Conservation (phyloP, 2,888 invertebrate genomes). For the Opisthograptis luteolata region DNA sequence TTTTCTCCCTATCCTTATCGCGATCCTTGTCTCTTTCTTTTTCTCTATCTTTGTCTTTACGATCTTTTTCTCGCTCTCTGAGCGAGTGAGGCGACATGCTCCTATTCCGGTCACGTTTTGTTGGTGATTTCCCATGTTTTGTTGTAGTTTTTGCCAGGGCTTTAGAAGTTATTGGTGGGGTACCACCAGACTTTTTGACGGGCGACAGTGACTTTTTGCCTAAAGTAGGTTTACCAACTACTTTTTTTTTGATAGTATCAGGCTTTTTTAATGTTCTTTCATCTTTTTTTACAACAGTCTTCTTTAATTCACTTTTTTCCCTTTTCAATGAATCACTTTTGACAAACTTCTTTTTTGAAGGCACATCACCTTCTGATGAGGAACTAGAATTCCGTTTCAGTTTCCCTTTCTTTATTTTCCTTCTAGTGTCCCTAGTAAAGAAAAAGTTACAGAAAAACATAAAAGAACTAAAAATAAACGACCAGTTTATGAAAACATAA, state of each 20-base stretch:
- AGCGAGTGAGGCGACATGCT: slow-evolving; percentile 69
- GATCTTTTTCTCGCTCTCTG: slow-evolving; percentile 79
- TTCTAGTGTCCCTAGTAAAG: slow-evolving; percentile 69
- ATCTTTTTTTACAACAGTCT: slow-evolving; percentile 71
- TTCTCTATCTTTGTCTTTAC: slow-evolving; percentile 71
- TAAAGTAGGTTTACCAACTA: slow-evolving; percentile 61
- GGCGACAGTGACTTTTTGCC: slow-evolving; percentile 80
- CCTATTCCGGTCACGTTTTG: slow-evolving; percentile 72
- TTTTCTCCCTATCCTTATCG: slow-evolving; percentile 81
- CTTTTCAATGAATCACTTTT: slow-evolving; percentile 70
- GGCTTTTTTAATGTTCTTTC: slow-evolving; percentile 70
- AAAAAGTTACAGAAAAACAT: not conserved
- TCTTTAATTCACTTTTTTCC: slow-evolving; percentile 76
- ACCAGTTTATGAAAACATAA: no score
- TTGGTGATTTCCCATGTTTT: slow-evolving; percentile 78
- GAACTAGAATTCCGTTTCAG: slow-evolving; percentile 85
- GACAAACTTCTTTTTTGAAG: slow-evolving; percentile 80
- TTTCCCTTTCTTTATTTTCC: slow-evolving; percentile 81
- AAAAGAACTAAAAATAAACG: slow-evolving; percentile 12
- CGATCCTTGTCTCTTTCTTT: slow-evolving; percentile 77
- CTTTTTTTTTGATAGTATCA: slow-evolving; percentile 67
- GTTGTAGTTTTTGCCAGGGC: slow-evolving; percentile 63
- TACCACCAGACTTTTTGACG: slow-evolving; percentile 79
- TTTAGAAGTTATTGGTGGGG: slow-evolving; percentile 78
- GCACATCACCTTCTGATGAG: slow-evolving; percentile 86